phyloP scores from a whole-genome alignment of 2,888 invertebrate genomes.

The Strigamia transsilvanica region DNA sequence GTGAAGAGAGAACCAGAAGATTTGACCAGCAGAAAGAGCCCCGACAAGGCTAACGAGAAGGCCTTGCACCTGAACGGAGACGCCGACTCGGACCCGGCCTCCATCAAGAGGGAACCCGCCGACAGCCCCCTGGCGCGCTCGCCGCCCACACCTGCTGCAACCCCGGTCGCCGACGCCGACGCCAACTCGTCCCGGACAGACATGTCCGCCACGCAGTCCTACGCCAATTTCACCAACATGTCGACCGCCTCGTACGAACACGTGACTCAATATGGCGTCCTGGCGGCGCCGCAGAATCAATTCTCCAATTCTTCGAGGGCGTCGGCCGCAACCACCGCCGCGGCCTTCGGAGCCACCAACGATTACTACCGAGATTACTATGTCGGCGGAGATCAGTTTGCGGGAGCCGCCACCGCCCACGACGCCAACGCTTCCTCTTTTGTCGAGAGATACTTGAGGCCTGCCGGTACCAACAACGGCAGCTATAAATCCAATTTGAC shows the following conservation, averaged over 20 bases:
- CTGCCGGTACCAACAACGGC: constrained; percentile 31
- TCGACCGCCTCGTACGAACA: constrained; percentile 52
- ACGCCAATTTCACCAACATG: constrained; percentile 46
- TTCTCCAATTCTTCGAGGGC: constrained; percentile 52
- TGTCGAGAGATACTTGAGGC: constrained; percentile 71
- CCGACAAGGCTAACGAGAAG: constrained; percentile 30
- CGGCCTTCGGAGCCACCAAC: constrained; percentile 41
- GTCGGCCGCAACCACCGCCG: constrained; percentile 52
- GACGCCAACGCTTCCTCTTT: constrained; percentile 68
- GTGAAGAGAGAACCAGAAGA: constrained; percentile 85
- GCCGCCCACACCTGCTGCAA: constrained; percentile 34
- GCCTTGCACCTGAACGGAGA: constrained; percentile 57
- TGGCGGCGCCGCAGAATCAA: constrained; percentile 50
- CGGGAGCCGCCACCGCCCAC: constrained; percentile 58
- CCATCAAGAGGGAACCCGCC: constrained; percentile 67
- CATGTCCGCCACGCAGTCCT: constrained; percentile 51
- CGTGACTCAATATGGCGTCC: constrained; percentile 53
- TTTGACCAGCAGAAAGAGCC: constrained; percentile 65
- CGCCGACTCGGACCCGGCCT: constrained; percentile 53
- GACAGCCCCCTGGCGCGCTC: constrained; percentile 71
- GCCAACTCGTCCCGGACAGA: neutral
- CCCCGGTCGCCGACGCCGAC: constrained; percentile 41
- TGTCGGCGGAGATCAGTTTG: constrained; percentile 4
- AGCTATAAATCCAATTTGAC: constrained; percentile 69
- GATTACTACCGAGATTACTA: constrained; percentile 58